These are phyloP conservation scores for Acleris holmiana DNA, from an alignment of 2,888 invertebrate genomes.

Conservation along the genomic window DNA sequence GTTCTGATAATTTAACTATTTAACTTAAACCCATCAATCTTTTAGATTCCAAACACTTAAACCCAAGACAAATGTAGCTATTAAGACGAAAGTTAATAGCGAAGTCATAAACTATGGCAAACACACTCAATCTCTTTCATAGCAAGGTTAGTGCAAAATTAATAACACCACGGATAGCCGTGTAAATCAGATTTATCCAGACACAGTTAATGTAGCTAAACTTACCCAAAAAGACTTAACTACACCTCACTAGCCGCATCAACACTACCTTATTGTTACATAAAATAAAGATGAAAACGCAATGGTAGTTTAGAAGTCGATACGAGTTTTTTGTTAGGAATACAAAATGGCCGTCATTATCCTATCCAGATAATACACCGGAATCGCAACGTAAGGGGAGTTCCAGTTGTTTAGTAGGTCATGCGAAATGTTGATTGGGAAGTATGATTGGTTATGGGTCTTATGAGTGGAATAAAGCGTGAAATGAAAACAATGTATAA, in stretches of 20 bases:
- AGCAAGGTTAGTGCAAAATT: slow-evolving; percentile 28
- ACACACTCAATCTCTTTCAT: slow-evolving; percentile 29
- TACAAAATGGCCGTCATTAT: slow-evolving; percentile 22
- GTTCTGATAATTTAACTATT: no score
- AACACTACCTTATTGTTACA: no score
- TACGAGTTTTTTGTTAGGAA: no score
- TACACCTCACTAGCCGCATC: no score
- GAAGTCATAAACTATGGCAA: slow-evolving; percentile 22
- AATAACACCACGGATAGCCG: slow-evolving; percentile 26
- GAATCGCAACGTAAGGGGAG: slow-evolving; percentile 10
- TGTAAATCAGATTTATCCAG: slow-evolving; percentile 31
- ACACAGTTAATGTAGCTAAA: slow-evolving; percentile 4
- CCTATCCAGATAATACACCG: slow-evolving; percentile 24
- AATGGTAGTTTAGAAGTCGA: no score
- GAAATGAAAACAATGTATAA: no score
- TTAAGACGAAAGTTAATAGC: slow-evolving; percentile 15
- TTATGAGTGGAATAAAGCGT: no score
- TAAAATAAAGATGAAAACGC: no score
- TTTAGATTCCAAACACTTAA: background rate
- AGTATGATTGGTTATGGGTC: background rate
- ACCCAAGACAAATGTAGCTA: background rate
- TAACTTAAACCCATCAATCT: background rate
- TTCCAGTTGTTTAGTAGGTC: slow-evolving; percentile 9
- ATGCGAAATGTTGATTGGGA: background rate
- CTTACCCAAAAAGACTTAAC: no score